Conservation (phyloP, 2,888 invertebrate genomes). For the Proisotoma minuta region DNA sequence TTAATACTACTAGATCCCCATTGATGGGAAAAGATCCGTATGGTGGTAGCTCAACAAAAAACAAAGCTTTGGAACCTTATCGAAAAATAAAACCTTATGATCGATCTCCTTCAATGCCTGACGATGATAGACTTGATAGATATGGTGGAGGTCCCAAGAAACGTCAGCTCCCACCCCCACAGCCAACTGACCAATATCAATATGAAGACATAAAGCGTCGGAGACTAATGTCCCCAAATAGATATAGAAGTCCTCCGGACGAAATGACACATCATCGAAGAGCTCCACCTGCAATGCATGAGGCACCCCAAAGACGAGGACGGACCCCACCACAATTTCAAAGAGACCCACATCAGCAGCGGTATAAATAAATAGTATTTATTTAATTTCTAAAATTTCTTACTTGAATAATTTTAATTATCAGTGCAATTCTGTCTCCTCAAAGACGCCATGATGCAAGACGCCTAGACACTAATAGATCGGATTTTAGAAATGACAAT, state of each 20-base stretch:
- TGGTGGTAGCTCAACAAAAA: neutral
- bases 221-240: constrained; percentile 10
- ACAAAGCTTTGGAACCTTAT: no score
- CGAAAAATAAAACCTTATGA: neutral
- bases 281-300: constrained; percentile 9
- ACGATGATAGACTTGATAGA: neutral
- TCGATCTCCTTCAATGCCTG: neutral
- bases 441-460: no score
- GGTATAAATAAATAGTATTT: no score
- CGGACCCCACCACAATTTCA: no score
- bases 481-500: neutral
- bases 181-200: constrained; percentile 16
- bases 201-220: constrained; percentile 20
- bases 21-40: no score
- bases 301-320: neutral
- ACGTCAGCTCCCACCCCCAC: constrained; percentile 19
- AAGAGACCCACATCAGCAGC: neutral
- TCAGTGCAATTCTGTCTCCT: no score
- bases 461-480: neutral
- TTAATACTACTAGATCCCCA: constrained; percentile 9
- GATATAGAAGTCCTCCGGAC: constrained; percentile 4
- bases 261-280: neutral
- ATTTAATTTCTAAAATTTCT: no score
- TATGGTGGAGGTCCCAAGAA: constrained; percentile 24
- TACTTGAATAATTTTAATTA: no score